These are phyloP conservation scores for Lophotis ruficrista DNA, from an alignment of 2,113 vertebrate species.

Conservation along the genomic window DNA sequence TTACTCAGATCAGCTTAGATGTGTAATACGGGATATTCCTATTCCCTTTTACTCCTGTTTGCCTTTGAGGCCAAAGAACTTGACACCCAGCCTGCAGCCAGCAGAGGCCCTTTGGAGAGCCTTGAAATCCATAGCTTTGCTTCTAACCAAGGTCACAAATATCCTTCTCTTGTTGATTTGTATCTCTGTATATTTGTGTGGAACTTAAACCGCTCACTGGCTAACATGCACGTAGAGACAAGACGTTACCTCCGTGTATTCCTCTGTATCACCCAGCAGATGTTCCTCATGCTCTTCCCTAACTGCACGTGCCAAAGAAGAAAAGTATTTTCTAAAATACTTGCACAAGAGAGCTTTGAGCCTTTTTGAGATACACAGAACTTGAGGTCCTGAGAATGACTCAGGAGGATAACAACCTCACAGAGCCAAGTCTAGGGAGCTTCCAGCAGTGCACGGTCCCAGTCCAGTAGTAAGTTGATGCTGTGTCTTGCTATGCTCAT, in stretches of 20 bases:
- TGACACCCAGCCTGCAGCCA: slow-evolving; percentile 5
- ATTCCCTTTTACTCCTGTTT: background rate
- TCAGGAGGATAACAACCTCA: background rate
- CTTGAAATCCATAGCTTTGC: background rate
- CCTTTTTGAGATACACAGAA: background rate
- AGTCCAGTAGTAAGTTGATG: background rate
- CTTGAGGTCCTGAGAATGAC: background rate
- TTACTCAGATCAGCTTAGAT: background rate
- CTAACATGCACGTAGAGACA: background rate
- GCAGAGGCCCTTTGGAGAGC: background rate
- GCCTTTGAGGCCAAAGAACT: slow-evolving; percentile 7
- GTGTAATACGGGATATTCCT: background rate
- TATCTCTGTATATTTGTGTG: background rate
- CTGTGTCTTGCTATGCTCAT: background rate
- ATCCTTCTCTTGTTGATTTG: background rate
- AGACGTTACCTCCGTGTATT: background rate
- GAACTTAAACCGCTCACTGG: background rate
- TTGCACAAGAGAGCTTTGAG: background rate
- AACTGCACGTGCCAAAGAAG: background rate
- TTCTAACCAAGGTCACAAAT: background rate
- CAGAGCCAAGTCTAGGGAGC: background rate
- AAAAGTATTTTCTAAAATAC: background rate
- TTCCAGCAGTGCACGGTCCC: background rate
- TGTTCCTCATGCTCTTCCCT: background rate
- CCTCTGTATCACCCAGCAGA: background rate